A percentile compares a stretch with the other conserved stretches of the same genome.
Evolutionary conservation across 2,888 invertebrate species (phyloP).

Genomic region (Cryptophagus acutangulus): DNA sequence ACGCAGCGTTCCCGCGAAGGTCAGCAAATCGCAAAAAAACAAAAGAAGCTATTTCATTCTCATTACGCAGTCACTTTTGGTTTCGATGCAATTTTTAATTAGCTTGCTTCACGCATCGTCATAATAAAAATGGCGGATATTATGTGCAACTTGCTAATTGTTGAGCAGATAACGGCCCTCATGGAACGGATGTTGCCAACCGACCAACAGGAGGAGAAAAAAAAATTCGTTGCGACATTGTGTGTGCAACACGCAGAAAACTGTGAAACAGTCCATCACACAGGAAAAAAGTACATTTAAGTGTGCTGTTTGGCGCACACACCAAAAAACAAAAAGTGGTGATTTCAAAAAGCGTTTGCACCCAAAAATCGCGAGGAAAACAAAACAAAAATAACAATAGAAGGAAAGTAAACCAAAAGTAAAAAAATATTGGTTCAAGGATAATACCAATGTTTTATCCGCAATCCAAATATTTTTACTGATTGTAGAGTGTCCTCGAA

Average conservation of each 20-base stretch:
- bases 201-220: conserved; percentile 21
- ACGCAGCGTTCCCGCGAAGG: conserved; percentile 36
- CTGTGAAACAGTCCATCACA: conserved; percentile 15
- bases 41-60: conserved; percentile 36
- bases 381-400: no score
- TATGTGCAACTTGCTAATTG: conserved; percentile 36
- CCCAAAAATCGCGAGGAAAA: no score
- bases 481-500: no score
- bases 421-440: no score
- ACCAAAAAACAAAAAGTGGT: no score
- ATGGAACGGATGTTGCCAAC: conserved; percentile 30
- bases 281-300: conserved; percentile 11
- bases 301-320: conserved; percentile 13
- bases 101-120: conserved; percentile 40
- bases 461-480: no score
- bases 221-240: conserved; percentile 23
- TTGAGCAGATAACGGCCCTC: conserved; percentile 27
- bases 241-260: conserved; percentile 32
- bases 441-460: no score
- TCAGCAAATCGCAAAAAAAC: conserved; percentile 26
- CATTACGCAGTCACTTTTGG: conserved; percentile 43
- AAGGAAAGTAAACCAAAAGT: no score
- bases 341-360: no score
- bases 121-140: conserved; percentile 39
- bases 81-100: conserved; percentile 43